Base-by-base conservation (phyloP, 1,140 invertebrate genomes). In the Bombus fervidus region DNA sequence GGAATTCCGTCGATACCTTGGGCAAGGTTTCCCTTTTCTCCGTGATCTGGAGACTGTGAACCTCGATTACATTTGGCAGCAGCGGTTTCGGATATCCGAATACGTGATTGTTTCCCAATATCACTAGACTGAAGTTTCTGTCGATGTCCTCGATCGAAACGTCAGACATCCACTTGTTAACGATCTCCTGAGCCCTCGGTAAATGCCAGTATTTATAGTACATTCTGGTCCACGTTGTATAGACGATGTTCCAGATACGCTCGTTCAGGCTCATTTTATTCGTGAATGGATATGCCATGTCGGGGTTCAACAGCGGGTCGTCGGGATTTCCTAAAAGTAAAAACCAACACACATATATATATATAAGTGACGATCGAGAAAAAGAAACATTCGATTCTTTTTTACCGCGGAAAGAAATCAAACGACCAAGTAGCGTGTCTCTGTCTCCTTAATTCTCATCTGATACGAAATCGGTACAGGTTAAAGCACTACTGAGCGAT, bases 41-140 rank as follows among this genome's bases (percentile, higher is more conserved):
- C 18, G 88, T 89, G 73, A 96, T 95, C 87, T 96, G 95, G n/a
- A 96, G 88, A 68, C 96, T 95, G 53, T 96, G 95, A 64, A 96
- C 93, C 91, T 96, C 95, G 34, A 96, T 92, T 18, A 96, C 94
- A 85, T 95, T 94, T 12, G 95, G 96, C 18, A 95, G 83, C 43
- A 95, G 85, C 22, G 96, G 95, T 83, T 94, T 94, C 25, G 93
- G 92, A 81, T 94, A 94, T 53, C 93, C 93, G 77, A 94, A 93
- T 78, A 94, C 85, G 74, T 94, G 93, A 87, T 94, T 94, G 86
- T 94, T 94, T 12, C 94, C 92, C 80, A 94, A 86, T 84, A 95
- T 93, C 18, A 95, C 91, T 74, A 95, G 85, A 86, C 93, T 94
- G 31, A 93, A 94, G 87, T 94, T 95, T 37, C 80, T 85, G 62